These are phyloP conservation scores for Scaptomyza pallida DNA, from an alignment of 1,140 invertebrate genomes.

Conservation along the genomic window DNA sequence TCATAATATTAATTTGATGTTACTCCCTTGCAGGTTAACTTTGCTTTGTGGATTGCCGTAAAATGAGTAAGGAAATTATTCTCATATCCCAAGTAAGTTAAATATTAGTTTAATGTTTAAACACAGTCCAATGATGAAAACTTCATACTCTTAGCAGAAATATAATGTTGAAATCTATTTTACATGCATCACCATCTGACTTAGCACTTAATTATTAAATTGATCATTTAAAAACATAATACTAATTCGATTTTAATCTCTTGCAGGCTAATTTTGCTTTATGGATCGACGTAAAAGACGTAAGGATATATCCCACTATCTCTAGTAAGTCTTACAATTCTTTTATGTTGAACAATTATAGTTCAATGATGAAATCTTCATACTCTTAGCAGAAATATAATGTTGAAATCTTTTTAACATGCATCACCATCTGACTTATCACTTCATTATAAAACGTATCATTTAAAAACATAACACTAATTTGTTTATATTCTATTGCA, in stretches of 20 bases:
- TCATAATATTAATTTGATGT: too few species aligned
- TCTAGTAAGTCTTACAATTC: slow-evolving; percentile 1
- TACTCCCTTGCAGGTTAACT: too few species aligned
- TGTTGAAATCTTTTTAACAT: slow-evolving; percentile 53
- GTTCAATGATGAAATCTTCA: slow-evolving; percentile 45
- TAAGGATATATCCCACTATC: not conserved
- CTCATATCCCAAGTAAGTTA: slow-evolving; percentile 2
- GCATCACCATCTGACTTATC: slow-evolving; percentile 47
- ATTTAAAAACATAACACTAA: slow-evolving; percentile 10
- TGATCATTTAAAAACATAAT: not conserved
- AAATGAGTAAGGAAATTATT: not conserved
- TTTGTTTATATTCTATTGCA: too few species aligned
- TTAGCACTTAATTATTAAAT: not conserved
- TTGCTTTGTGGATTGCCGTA: not conserved
- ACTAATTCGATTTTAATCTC: not conserved
- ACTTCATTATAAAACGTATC: not conserved
- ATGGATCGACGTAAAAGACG: not conserved
- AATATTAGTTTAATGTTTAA: too few species aligned
- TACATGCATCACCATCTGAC: slow-evolving; percentile 77
- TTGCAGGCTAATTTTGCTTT: not conserved
- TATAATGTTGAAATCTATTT: slow-evolving; percentile 69
- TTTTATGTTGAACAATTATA: too few species aligned
- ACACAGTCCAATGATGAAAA: not conserved
- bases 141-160: slow-evolving; percentile 56
- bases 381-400: slow-evolving; percentile 29